Percentiles rank a stretch among this genome's conserved stretches.
phyloP scores from a whole-genome alignment of 2,113 vertebrate species.

The Phylloscopus trochilus region DNA sequence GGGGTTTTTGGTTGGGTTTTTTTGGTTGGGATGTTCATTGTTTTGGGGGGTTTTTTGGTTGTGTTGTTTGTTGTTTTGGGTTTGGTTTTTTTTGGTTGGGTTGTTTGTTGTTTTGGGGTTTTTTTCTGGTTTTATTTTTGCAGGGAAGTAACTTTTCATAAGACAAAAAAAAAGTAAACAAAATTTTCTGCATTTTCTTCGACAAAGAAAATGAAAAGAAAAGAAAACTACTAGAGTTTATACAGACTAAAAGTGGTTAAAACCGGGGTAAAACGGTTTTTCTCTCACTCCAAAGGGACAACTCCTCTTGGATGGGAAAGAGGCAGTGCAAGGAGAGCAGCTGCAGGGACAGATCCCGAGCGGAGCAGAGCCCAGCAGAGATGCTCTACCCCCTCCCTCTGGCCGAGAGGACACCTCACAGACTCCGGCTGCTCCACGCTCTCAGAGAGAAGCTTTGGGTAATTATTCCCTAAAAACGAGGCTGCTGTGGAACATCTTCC shows the following conservation, averaged over 20 bases:
- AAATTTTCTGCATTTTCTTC: neutral
- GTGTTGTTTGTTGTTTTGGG: neutral
- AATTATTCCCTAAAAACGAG: neutral
- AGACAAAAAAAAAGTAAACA: neutral
- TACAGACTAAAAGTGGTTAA: neutral
- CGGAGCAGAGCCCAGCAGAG: neutral
- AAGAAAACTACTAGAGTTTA: neutral
- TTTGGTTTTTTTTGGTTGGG: neutral
- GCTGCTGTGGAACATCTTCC: accelerated
- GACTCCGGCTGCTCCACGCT: accelerated
- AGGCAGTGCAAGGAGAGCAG: neutral
- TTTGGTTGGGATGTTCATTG: too few species aligned
- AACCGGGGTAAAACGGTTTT: accelerated
- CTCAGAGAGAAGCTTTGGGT: neutral
- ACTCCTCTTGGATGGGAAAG: neutral
- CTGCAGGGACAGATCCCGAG: neutral
- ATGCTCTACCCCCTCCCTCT: conserved; percentile 37
- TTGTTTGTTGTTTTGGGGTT: too few species aligned
- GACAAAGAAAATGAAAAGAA: neutral
- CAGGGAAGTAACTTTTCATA: neutral
- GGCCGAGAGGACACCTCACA: neutral
- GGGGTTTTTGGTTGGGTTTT: neutral
- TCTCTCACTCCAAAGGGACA: neutral
- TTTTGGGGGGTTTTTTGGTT: neutral
- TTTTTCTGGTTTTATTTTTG: too few species aligned